Percentiles rank a stretch among this genome's conserved stretches.
Evolutionary conservation across 2,888 invertebrate species (phyloP).

Genomic region (Watsonalla cultraria): DNA sequence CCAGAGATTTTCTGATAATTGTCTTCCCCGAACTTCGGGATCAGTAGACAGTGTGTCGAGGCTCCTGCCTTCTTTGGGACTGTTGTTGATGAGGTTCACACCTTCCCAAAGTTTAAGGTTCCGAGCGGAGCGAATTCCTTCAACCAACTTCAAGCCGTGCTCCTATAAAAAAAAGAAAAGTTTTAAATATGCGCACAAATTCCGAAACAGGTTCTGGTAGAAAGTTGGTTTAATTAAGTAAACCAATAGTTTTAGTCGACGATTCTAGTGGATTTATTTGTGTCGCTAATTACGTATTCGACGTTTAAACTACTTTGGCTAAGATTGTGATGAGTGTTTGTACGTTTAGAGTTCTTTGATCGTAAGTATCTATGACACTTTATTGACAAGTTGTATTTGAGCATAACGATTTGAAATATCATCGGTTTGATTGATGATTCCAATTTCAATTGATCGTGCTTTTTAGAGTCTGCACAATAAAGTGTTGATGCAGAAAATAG

Average conservation of each 20-base stretch:
- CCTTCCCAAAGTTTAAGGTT: slow-evolving; percentile 57
- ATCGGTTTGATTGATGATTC: too few relatives aligned
- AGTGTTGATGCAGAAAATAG: too few relatives aligned
- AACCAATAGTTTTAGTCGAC: background rate
- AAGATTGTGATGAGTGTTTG: background rate
- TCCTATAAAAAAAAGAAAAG: slow-evolving; percentile 43
- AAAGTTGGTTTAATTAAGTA: slow-evolving; percentile 1
- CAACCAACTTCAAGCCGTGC: slow-evolving; percentile 59
- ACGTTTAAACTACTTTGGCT: background rate
- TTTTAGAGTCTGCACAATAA: too few relatives aligned
- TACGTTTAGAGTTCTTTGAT: too few relatives aligned
- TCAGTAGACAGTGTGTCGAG: slow-evolving; percentile 53
- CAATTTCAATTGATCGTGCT: too few relatives aligned
- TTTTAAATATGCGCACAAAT: slow-evolving; percentile 4
- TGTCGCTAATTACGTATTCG: background rate
- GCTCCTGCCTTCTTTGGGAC: slow-evolving; percentile 52
- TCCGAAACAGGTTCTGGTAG: background rate
- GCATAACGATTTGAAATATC: too few relatives aligned
- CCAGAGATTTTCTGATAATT: slow-evolving; percentile 59
- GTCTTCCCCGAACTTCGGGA: slow-evolving; percentile 45
- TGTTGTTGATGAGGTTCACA: slow-evolving; percentile 55
- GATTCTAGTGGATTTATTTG: background rate
- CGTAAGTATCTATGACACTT: too few relatives aligned
- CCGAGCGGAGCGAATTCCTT: slow-evolving; percentile 50
- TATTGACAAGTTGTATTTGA: too few relatives aligned